Percentiles rank a stretch among this genome's conserved stretches.
Conservation (phyloP, 2,113 vertebrate genomes). For the Mesembrinibis cayennensis region DNA sequence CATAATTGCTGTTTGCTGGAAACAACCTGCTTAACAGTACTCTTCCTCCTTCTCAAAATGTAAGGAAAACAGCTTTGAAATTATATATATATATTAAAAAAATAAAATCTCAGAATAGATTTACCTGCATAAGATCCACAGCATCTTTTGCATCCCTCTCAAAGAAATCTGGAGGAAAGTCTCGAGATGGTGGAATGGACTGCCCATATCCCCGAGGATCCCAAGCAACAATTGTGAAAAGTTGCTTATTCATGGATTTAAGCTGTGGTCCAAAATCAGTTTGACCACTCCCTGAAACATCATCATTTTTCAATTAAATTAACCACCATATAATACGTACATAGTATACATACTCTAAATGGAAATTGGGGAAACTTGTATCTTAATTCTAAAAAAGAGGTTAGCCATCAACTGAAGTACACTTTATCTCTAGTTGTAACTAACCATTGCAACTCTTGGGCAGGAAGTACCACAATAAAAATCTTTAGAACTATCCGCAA, state of each 20-base stretch:
- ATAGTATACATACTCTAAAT: neutral
- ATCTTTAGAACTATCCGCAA: neutral
- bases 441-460: neutral
- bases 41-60: neutral
- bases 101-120: neutral
- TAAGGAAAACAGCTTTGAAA: neutral
- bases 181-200: constrained; percentile 87
- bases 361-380: neutral
- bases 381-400: neutral
- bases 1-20: neutral
- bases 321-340: neutral
- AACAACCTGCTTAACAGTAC: neutral
- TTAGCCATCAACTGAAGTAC: neutral
- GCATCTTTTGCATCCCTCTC: constrained; percentile 91
- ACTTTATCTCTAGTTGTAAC: neutral
- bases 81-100: neutral
- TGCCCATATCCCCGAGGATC: constrained; percentile 90
- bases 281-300: constrained; percentile 78
- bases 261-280: constrained; percentile 91
- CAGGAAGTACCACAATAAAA: neutral
- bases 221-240: constrained; percentile 86
- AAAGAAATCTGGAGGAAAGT: constrained; percentile 89
- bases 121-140: constrained; percentile 90
- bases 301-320: neutral
- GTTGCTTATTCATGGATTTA: constrained; percentile 79